phyloP scores from a whole-genome alignment of 2,113 vertebrate genomes.

The Thymallus thymallus region DNA sequence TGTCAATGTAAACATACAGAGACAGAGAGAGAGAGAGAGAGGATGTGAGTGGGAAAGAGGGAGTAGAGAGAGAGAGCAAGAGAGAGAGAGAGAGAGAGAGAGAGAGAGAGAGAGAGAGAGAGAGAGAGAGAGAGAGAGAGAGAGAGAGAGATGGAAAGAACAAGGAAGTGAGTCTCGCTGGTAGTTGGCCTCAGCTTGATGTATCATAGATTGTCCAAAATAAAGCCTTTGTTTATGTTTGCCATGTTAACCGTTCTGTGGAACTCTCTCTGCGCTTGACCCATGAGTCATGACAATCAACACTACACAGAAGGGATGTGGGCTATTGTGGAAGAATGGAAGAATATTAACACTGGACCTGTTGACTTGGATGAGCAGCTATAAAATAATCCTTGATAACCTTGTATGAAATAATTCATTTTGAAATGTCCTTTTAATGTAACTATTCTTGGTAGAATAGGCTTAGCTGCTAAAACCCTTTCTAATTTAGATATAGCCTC shows the following conservation, averaged over 20 bases:
- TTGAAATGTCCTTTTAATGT: conserved; percentile 38
- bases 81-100: not conserved
- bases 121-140: conserved; percentile 5
- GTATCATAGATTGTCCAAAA: not conserved
- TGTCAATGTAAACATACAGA: too few species aligned
- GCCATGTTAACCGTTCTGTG: not conserved
- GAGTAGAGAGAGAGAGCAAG: too few species aligned
- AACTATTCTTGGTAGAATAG: conserved; percentile 37
- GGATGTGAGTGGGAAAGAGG: not conserved
- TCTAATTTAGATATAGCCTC: conserved; percentile 67
- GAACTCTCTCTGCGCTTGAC: not conserved
- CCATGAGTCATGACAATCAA: conserved; percentile 5
- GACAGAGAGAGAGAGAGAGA: not conserved
- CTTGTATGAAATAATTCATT: conserved; percentile 37
- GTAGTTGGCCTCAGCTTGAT: too few species aligned
- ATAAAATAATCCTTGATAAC: conserved; percentile 48
- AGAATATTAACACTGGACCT: conserved; percentile 17
- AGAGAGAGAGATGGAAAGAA: conserved; percentile 2
- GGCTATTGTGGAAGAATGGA: conserved; percentile 1
- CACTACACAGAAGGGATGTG: not conserved
- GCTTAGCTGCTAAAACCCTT: conserved; percentile 44
- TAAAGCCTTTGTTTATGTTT: not conserved
- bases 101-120: not conserved
- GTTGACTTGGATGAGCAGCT: not conserved
- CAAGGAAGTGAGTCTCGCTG: too few species aligned